Percentiles rank a stretch among this genome's conserved stretches.
Conservation (phyloP, 2,888 invertebrate species). For the Brachycybe producta region DNA sequence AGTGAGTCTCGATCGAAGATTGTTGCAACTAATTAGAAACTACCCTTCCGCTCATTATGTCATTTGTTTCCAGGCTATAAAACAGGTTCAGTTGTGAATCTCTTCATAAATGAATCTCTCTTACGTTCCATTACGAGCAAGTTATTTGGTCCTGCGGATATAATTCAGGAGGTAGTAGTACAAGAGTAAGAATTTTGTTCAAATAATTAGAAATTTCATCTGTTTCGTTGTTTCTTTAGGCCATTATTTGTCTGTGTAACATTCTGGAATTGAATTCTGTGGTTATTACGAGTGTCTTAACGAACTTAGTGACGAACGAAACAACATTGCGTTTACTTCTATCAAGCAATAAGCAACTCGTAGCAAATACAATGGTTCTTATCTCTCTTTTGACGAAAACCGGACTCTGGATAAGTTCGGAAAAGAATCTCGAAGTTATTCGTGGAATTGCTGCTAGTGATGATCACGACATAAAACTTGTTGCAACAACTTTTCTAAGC, state of each 20-base stretch:
- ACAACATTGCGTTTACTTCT: too few species aligned
- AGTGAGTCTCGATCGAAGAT: conserved; percentile 7
- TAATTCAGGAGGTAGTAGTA: conserved; percentile 2
- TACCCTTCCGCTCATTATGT: background rate
- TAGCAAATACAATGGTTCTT: too few species aligned
- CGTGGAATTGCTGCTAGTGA: too few species aligned
- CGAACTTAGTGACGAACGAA: too few species aligned
- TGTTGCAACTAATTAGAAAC: background rate
- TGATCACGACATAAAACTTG: too few species aligned
- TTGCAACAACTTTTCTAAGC: too few species aligned
- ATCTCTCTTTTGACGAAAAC: too few species aligned
- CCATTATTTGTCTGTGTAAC: conserved; percentile 5
- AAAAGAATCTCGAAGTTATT: too few species aligned
- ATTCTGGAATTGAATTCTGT: background rate
- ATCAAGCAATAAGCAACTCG: too few species aligned
- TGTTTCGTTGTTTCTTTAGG: background rate
- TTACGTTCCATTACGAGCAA: background rate
- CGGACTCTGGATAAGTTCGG: too few species aligned
- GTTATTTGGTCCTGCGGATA: background rate
- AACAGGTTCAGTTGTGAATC: background rate
- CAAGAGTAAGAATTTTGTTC: background rate
- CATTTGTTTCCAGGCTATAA: background rate
- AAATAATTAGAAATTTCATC: background rate
- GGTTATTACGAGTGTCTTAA: too few species aligned
- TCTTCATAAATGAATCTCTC: background rate